A percentile compares a stretch with the other conserved stretches of the same genome.
phyloP scores from a whole-genome alignment of 2,113 vertebrate genomes.

The Larimichthys polyactis region DNA sequence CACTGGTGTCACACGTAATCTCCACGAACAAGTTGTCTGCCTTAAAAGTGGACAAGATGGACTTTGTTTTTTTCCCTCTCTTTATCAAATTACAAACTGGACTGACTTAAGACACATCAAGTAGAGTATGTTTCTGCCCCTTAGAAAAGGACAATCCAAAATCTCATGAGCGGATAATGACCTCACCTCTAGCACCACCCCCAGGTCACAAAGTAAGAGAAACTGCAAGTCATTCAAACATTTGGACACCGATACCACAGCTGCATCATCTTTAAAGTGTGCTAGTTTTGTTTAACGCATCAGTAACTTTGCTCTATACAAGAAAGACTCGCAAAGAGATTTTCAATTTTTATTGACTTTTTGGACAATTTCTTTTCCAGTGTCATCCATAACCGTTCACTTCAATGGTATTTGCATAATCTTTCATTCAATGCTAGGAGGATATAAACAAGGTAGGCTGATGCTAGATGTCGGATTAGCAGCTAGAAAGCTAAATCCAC shows the following conservation, averaged over 20 bases:
- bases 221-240: not conserved
- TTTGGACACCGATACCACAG: not conserved
- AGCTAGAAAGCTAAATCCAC: slow-evolving; percentile 57
- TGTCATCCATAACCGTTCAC: slow-evolving; percentile 91
- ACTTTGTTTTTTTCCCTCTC: not conserved
- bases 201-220: not conserved
- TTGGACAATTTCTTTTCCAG: slow-evolving; percentile 98
- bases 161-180: not conserved
- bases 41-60: not conserved
- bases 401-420: slow-evolving; percentile 94
- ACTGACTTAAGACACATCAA: not conserved
- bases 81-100: not conserved
- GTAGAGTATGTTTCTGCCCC: too few relatives aligned
- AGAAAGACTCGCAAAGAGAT: slow-evolving; percentile 21
- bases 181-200: not conserved
- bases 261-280: not conserved
- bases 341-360: slow-evolving; percentile 90
- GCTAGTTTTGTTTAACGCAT: not conserved
- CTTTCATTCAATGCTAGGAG: slow-evolving; percentile 83
- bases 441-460: slow-evolving; percentile 74
- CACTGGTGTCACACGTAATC: not conserved
- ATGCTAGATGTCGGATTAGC: slow-evolving; percentile 56
- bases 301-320: not conserved
- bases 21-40: not conserved
- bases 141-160: not conserved